Evolutionary conservation across 1,140 invertebrate genomes (phyloP).

Genomic region (Matsumurasca onukii): DNA sequence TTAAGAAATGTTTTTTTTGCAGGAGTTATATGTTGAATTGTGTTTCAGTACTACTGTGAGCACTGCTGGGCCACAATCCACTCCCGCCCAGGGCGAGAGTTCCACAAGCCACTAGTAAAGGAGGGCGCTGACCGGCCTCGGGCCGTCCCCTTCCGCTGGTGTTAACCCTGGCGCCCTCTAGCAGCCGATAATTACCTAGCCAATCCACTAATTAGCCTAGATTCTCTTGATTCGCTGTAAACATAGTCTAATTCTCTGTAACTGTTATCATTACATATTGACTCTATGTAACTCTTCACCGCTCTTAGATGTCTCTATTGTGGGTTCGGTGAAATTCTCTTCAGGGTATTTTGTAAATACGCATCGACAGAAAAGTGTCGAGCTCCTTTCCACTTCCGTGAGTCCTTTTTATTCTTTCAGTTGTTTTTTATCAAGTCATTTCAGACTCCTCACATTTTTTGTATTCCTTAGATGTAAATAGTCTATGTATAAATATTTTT

Average conservation of each 20-base stretch:
- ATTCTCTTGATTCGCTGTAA: conserved; percentile 31
- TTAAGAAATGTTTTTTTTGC: too few relatives aligned
- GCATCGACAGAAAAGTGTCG: conserved; percentile 25
- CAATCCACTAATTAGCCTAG: conserved; percentile 29
- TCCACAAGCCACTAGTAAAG: conserved; percentile 98
- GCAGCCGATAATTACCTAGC: conserved; percentile 33
- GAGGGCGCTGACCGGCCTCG: conserved; percentile 95
- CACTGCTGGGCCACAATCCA: conserved; percentile 99
- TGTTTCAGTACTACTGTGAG: conserved; percentile 99
- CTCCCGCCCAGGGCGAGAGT: conserved; percentile 92
- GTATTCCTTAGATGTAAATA: conserved; percentile 38
- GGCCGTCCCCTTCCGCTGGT: conserved; percentile 90
- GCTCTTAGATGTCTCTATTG: conserved; percentile 29
- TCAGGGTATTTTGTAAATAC: conserved; percentile 37
- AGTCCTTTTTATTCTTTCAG: conserved; percentile 4
- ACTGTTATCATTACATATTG: conserved; percentile 32
- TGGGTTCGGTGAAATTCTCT: conserved; percentile 23
- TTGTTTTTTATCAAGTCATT: conserved; percentile 23
- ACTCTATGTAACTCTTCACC: conserved; percentile 28
- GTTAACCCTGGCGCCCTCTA: conserved; percentile 61
- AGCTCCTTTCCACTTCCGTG: conserved; percentile 15
- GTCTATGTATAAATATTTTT: conserved; percentile 36
- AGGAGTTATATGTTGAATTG: too few relatives aligned
- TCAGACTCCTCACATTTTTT: conserved; percentile 30
- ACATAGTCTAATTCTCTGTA: conserved; percentile 34